phyloP scores from a whole-genome alignment of 2,797 vertebrate species.

The Brotogeris chrysoptera region DNA sequence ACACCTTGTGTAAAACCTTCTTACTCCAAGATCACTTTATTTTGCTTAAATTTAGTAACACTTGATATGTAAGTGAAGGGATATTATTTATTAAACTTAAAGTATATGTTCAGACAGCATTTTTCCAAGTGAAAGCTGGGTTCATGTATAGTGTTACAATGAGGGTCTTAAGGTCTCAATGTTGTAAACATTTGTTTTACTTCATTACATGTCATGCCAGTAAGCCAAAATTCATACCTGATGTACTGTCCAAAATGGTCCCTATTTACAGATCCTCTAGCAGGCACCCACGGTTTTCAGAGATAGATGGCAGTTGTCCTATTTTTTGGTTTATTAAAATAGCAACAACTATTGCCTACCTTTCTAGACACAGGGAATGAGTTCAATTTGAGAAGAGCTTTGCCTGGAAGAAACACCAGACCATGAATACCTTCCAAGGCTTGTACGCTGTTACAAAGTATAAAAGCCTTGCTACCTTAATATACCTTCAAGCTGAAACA shows the following conservation, averaged over 20 bases:
- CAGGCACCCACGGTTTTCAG: neutral
- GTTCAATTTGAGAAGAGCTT: neutral
- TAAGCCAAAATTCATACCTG: neutral
- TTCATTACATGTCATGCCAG: neutral
- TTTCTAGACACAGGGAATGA: neutral
- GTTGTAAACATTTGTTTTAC: neutral
- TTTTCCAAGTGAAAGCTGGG: neutral
- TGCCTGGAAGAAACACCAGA: neutral
- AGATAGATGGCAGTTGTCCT: neutral
- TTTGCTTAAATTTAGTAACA: neutral
- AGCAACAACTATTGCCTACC: neutral
- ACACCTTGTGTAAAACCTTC: neutral
- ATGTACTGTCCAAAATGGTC: neutral
- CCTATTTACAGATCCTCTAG: neutral
- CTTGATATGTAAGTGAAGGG: neutral
- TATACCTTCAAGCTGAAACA: neutral
- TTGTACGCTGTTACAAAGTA: neutral
- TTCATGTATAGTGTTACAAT: neutral
- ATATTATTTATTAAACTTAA: neutral
- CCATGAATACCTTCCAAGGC: rapidly evolving
- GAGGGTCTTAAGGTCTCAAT: neutral
- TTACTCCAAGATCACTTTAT: neutral
- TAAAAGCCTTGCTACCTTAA: neutral
- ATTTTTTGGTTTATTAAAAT: neutral
- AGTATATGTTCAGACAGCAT: neutral